Base-by-base conservation (phyloP, 2,888 invertebrate species). In the Cantharis rufa region DNA sequence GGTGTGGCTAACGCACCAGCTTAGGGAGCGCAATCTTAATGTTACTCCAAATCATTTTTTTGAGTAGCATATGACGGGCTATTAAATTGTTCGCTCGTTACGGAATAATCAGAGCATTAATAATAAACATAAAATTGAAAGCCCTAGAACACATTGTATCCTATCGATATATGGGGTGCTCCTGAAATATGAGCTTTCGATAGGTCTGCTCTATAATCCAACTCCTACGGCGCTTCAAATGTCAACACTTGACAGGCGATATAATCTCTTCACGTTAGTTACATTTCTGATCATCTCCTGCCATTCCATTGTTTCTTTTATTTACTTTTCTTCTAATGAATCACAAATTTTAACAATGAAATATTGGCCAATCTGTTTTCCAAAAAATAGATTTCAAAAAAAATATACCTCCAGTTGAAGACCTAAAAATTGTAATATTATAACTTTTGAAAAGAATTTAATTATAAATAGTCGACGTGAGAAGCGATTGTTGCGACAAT, bases 221-320 rank as follows among this genome's bases (percentile, higher is more conserved):
- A 81, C 82, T 83, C 82, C 83, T 79, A 81, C 80, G 79, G 84
- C 80, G 84, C 82, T 82, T 82, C 83, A 82, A 83, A 84, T 84
- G 84, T 84, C 84, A 84, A 83, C 83, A 84, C 84, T 84, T 84
- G 84, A 84, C 83, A 84, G 83, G 79, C 84, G 84, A 84, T 83
- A 83, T 84, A 84, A 84, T 83, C 84, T 82, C 84, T 84, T 70
- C 77, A 78, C 82, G 83, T 82, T 81, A 80, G 79, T 79, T 48
- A 48, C 80, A 79, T 18, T 66, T 18, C 7, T 82, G 79, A 82
- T 81, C 81, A 83, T 83, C 83, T 83, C 16, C 16, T 18, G 82
- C 83, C 83, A 83, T 64, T 81, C 82, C 83, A 82, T 84, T 82
- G 82, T 82, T 32, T 72, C 79, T 83, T 80, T 84, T 82, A 83